phyloP scores from a whole-genome alignment of 2,113 vertebrate species.

The Catharus bicknelli region DNA sequence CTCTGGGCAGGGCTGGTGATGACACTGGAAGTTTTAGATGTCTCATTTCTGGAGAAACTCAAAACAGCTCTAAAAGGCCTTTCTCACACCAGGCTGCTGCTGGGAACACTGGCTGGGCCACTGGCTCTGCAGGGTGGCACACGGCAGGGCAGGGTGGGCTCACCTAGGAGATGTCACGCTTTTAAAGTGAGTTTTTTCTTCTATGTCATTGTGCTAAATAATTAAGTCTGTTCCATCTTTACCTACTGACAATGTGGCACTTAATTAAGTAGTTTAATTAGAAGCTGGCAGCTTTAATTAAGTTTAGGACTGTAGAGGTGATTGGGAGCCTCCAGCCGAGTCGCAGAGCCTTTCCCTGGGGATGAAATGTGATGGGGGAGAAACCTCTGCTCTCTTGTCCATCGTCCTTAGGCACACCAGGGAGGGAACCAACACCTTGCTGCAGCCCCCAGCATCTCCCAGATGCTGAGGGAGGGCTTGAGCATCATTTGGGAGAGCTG shows the following conservation, averaged over 20 bases:
- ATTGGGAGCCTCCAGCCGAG: slow-evolving; percentile 27
- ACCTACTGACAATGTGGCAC: slow-evolving; percentile 55
- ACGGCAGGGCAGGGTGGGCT: not conserved
- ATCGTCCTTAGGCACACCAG: accelerated
- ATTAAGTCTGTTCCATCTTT: slow-evolving; percentile 59
- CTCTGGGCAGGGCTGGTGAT: accelerated
- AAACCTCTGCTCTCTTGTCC: not conserved
- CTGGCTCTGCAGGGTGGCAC: not conserved
- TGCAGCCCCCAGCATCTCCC: not conserved
- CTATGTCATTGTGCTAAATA: slow-evolving; percentile 43
- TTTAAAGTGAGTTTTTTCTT: slow-evolving; percentile 22
- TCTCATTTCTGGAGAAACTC: not conserved
- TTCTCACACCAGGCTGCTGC: not conserved
- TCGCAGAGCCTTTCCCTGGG: not conserved
- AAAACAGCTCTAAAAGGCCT: not conserved
- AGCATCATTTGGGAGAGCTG: not conserved
- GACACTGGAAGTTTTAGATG: not conserved
- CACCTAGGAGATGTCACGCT: not conserved
- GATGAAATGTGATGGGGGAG: accelerated
- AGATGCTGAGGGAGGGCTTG: accelerated
- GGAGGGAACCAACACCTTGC: not conserved
- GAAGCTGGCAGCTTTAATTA: slow-evolving; percentile 73
- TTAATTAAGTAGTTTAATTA: slow-evolving; percentile 75
- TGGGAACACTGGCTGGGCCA: not conserved
- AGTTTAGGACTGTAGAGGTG: slow-evolving; percentile 52